Percentiles rank a stretch among this genome's conserved stretches.
phyloP scores from a whole-genome alignment of 2,113 vertebrate species.

The Leucopternis melanops region DNA sequence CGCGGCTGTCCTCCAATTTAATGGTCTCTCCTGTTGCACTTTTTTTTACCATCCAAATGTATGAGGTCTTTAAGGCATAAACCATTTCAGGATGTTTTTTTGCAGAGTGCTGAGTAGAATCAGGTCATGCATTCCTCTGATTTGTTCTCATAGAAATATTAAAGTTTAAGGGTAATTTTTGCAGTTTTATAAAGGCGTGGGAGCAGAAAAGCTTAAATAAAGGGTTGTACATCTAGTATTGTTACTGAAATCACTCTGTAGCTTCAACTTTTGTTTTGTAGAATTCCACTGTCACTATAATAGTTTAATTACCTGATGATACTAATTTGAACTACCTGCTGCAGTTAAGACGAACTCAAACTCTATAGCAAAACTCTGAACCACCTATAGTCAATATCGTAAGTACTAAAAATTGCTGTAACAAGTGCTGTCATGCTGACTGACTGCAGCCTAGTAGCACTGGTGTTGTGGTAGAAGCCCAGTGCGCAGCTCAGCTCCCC shows the following conservation, averaged over 20 bases:
- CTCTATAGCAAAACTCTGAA: neutral
- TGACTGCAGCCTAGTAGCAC: neutral
- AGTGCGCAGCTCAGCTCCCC: neutral
- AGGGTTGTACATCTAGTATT: neutral
- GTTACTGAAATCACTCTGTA: neutral
- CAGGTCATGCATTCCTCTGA: neutral
- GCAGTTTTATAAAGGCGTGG: neutral
- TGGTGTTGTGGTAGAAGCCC: neutral
- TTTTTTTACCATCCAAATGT: neutral
- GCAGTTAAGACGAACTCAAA: neutral
- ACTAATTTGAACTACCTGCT: neutral
- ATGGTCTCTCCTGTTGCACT: neutral
- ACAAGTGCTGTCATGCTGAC: neutral
- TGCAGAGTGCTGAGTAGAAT: neutral
- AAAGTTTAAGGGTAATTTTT: neutral
- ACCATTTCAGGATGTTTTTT: neutral
- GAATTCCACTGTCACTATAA: neutral
- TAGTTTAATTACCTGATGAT: neutral
- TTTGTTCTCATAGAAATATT: neutral
- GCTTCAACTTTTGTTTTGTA: neutral
- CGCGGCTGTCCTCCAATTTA: neutral
- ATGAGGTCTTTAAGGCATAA: neutral
- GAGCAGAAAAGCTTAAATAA: neutral
- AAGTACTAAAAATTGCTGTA: neutral
- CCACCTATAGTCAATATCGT: neutral